Base-by-base conservation (phyloP, 1,140 invertebrate species). In the Ptiloglossa arizonensis region DNA sequence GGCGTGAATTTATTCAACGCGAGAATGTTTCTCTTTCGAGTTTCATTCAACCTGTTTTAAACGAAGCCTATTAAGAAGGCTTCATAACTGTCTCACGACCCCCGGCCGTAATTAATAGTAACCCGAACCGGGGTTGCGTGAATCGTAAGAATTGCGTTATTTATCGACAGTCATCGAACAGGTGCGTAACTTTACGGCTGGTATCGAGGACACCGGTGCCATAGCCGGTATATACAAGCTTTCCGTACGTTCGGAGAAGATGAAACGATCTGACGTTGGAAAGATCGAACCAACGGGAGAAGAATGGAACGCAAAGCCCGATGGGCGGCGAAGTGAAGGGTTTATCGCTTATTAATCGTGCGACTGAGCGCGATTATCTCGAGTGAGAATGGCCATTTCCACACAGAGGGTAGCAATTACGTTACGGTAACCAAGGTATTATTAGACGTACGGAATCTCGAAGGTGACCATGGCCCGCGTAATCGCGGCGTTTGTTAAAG, bases 311-410 rank as follows among this genome's bases (percentile, higher is more conserved):
- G n/a, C 52, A 50, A 78, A 44, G 66, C 62, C n/a, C n/a, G 32
- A 52, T 77, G 67, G 70, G 48, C 68, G 72, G 67, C 29, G 52
- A 69, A 68, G 68, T 60, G 71, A 68, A 80, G 54, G 57, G 41
- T 85, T 86, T 86, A 89, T 89, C 88, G 86, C 79, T 89, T 87
- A 89, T 89, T 90, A 89, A 89, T 90, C 88, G 89, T 88, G 84
- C 83, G 82, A 89, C 86, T 87, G 85, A 86, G 85, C 86, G 86
- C 82, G 83, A 89, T 90, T 90, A 89, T 88, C 86, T 86, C 80
- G 84, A 88, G 85, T 86, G 86, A 87, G 85, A 89, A 90, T 89
- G 80, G 87, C 84, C 85, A 85, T 89, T 89, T 90, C 86, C 82
- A 88, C 81, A 71, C 71, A 69, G 84, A 86, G 85, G 86, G 83